A percentile compares a stretch with the other conserved stretches of the same genome.
These are phyloP conservation scores for Campopleginae sp. DNA, from an alignment of 2,888 invertebrate species.

Conservation along the genomic window DNA sequence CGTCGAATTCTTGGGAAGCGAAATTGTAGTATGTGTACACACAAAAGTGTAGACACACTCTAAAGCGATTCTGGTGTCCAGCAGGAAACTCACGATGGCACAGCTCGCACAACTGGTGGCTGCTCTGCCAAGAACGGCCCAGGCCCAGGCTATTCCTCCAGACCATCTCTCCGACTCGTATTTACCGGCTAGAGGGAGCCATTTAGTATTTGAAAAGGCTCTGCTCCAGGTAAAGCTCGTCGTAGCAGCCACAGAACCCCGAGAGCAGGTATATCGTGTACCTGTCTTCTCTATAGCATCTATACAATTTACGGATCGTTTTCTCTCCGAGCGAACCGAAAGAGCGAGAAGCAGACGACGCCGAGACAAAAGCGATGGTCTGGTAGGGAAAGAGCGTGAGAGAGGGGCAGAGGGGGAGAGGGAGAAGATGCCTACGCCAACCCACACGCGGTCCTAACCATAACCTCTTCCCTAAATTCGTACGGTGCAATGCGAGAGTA, in stretches of 20 bases:
- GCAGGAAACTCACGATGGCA: constrained; percentile 3
- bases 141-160: constrained; percentile 1
- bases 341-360: constrained; percentile 3
- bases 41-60: constrained; percentile 37
- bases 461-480: constrained; percentile 11
- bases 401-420: neutral
- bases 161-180: constrained; percentile 26
- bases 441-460: constrained; percentile 34
- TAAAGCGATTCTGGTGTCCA: constrained; percentile 10
- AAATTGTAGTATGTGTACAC: constrained; percentile 21
- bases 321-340: constrained; percentile 52
- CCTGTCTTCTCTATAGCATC: constrained; percentile 64
- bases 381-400: neutral
- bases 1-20: constrained; percentile 33
- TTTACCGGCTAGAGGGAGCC: constrained; percentile 61
- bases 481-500: neutral
- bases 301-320: constrained; percentile 64
- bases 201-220: constrained; percentile 62
- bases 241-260: constrained; percentile 49
- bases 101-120: constrained; percentile 47
- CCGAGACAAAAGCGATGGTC: constrained; percentile 5
- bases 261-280: constrained; percentile 68
- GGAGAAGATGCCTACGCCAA: constrained; percentile 7
- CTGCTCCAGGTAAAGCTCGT: constrained; percentile 54
- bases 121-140: constrained; percentile 23